phyloP scores from a whole-genome alignment of 1,140 invertebrate genomes.

The Choristoneura fumiferana region DNA sequence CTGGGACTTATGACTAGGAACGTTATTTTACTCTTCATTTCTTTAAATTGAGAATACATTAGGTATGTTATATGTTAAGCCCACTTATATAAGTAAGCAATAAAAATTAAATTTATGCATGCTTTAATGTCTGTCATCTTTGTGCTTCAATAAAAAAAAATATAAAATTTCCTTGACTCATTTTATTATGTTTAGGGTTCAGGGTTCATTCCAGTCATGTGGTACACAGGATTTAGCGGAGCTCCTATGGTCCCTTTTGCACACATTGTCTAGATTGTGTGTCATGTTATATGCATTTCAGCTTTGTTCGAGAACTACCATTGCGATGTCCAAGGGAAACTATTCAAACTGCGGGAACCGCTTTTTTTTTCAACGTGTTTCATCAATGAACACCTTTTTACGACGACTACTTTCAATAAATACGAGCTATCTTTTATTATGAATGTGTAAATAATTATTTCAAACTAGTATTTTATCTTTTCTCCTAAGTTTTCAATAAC shows the following conservation, averaged over 20 bases:
- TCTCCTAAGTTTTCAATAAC: too few relatives aligned
- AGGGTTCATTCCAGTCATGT: not conserved
- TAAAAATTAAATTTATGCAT: conserved; percentile 50
- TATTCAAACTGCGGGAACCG: too few relatives aligned
- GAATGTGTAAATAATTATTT: too few relatives aligned
- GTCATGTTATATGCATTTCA: conserved; percentile 58
- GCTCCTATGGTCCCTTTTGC: conserved; percentile 42
- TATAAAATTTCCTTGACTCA: conserved; percentile 43
- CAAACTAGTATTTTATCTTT: too few relatives aligned
- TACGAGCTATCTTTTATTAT: too few relatives aligned
- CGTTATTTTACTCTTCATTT: conserved; percentile 15
- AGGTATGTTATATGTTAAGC: conserved; percentile 38
- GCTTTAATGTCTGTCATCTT: conserved; percentile 67
- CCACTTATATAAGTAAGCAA: conserved; percentile 55
- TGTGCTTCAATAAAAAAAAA: conserved; percentile 70
- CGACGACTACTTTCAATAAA: too few relatives aligned
- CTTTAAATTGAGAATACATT: conserved; percentile 27
- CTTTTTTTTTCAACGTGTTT: too few relatives aligned
- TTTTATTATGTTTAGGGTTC: conserved; percentile 40
- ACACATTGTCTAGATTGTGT: conserved; percentile 57
- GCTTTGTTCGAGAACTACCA: conserved; percentile 22
- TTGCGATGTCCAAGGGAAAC: too few relatives aligned
- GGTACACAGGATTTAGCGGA: not conserved
- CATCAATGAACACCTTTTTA: too few relatives aligned
- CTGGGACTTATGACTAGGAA: conserved; percentile 29